phyloP scores from a whole-genome alignment of 2,797 vertebrate species.

The Paguma larvata region DNA sequence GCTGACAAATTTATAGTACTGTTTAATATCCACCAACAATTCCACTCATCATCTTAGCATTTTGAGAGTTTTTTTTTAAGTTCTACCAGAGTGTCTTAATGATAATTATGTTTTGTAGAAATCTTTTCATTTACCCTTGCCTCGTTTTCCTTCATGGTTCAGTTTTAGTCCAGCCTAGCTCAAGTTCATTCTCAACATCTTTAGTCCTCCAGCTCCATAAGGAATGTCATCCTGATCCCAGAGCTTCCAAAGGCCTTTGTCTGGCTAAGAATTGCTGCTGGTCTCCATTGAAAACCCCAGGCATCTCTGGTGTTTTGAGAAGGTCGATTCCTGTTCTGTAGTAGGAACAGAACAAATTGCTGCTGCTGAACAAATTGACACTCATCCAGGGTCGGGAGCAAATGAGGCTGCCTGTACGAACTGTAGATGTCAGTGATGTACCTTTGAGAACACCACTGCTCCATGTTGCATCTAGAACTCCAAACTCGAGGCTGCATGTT shows the following conservation, averaged over 20 bases:
- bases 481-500: accelerated
- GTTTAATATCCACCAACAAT: not conserved
- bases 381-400: not conserved
- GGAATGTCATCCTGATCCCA: not conserved
- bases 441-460: not conserved
- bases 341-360: too few relatives aligned
- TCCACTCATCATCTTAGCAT: not conserved
- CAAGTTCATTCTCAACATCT: not conserved
- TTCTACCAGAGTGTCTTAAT: not conserved
- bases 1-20: not conserved
- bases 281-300: not conserved
- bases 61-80: not conserved
- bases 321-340: not conserved
- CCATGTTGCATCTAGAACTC: not conserved
- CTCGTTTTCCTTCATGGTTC: not conserved
- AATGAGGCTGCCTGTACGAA: not conserved
- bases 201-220: not conserved
- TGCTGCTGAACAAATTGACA: not conserved
- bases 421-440: not conserved
- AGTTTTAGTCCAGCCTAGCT: not conserved
- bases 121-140: not conserved
- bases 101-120: not conserved
- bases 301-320: conserved; percentile 17
- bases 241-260: not conserved
- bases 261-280: conserved; percentile 8